Conservation (phyloP, 2,888 invertebrate species). For the Galerucella pusilla region DNA sequence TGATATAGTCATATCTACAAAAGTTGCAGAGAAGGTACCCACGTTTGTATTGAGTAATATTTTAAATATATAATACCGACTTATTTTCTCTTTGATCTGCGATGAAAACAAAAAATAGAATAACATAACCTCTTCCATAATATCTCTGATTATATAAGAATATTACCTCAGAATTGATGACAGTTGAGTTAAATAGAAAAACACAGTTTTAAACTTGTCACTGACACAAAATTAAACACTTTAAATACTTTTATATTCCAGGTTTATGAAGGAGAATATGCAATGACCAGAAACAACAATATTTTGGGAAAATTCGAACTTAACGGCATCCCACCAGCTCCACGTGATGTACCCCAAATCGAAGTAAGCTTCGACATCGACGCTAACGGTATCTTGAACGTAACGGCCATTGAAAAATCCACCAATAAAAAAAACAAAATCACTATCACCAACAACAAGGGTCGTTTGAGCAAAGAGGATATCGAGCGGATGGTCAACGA, state of each 20-base stretch:
- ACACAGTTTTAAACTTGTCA: too few relatives aligned
- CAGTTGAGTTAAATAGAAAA: too few relatives aligned
- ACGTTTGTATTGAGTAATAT: too few relatives aligned
- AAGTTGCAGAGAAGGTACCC: too few relatives aligned
- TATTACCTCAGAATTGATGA: too few relatives aligned
- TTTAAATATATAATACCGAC: too few relatives aligned
- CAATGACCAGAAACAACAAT: slow-evolving; percentile 96
- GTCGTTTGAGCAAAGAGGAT: slow-evolving; percentile 91
- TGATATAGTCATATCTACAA: too few relatives aligned
- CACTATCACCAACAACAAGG: slow-evolving; percentile 93
- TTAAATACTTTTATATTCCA: slow-evolving; percentile 26
- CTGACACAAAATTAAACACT: too few relatives aligned
- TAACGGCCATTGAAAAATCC: slow-evolving; percentile 92
- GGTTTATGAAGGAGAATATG: slow-evolving; percentile 93
- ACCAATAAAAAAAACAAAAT: slow-evolving; percentile 93
- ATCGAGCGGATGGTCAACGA: slow-evolving; percentile 94
- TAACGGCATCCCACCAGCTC: slow-evolving; percentile 95
- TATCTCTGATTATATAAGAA: too few relatives aligned
- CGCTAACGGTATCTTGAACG: slow-evolving; percentile 96
- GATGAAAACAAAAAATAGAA: too few relatives aligned
- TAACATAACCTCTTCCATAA: too few relatives aligned
- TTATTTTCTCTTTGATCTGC: too few relatives aligned
- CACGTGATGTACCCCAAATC: slow-evolving; percentile 88
- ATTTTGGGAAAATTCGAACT: slow-evolving; percentile 96
- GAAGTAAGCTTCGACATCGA: slow-evolving; percentile 91